Base-by-base conservation (phyloP, 2,797 vertebrate species). In the Jordanella pulchra region DNA sequence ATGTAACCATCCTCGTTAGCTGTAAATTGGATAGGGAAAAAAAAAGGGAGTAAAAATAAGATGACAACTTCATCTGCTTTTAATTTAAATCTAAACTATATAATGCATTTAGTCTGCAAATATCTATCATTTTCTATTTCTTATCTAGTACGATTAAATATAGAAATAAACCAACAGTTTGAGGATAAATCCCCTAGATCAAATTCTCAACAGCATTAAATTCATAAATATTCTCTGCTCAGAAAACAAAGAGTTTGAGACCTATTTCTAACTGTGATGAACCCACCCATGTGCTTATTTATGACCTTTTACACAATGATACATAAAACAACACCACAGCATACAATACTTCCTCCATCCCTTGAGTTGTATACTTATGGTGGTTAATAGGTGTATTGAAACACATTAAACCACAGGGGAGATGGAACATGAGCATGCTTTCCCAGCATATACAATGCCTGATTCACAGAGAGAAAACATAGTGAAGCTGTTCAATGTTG, bases 391-490 rank as follows among this genome's bases (percentile, higher is more conserved):
- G 51, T 69, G 72, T 73, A 87, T 70, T 79, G 71, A 81, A 56
- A 66, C 17, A 72, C 72, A 69, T 17, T 54, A 71, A 81, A 75
- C 56, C 56, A 48, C 58, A 72, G 27, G 11, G 28, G 64, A 47
- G 72, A 74, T 42, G 66, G 63, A 69, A 58, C 61, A 35, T 58
- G 21, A 53, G 45, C 9, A 9, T 28, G 25, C 25, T 83, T 84
- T 87, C 79, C 86, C 82, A 84, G 81, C 71, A 73, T 77, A 81
- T 78, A 84, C 51, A 78, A 48, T 88, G 76, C 75, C 78, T 47
- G 28, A 63, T 45, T 66, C 42, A 60, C 10, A n/a, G 25, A 7
- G 12, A 72, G 4, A 67, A 78, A 42, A 44, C 25, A 47, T 45
- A 27, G 60, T 25, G 28, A 69, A 72, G 73, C 54, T 35, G 15